Percentiles rank a stretch among this genome's conserved stretches.
These are phyloP conservation scores for Hyles euphorbiae DNA, from an alignment of 1,140 invertebrate genomes.

Conservation along the genomic window DNA sequence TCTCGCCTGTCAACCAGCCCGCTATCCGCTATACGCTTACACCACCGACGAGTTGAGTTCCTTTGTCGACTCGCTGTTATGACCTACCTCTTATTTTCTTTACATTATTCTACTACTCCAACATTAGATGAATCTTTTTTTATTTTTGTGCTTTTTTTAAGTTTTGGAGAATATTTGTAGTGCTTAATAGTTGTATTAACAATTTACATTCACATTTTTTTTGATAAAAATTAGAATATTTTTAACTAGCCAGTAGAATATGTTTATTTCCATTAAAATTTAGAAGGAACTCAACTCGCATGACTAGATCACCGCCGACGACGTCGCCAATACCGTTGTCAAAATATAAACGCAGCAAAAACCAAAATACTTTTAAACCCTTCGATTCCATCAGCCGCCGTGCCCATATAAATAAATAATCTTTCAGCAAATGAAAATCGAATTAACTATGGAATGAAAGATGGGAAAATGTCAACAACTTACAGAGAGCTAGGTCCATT, in stretches of 20 bases:
- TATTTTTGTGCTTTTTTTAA: no score
- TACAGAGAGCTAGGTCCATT: conserved; percentile 84
- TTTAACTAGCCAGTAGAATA: background rate
- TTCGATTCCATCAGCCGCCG: conserved; percentile 52
- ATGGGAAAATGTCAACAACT: conserved; percentile 52
- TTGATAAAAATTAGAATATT: no score
- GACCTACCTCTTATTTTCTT: background rate
- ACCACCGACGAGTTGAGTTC: conserved; percentile 8
- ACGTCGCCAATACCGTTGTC: conserved; percentile 37
- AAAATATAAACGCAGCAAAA: conserved; percentile 28
- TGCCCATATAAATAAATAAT: conserved; percentile 71
- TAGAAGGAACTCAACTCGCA: conserved; percentile 24
- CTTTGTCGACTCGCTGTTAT: conserved; percentile 1
- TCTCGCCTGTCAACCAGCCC: conserved; percentile 77
- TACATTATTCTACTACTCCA: no score
- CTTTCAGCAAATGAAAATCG: conserved; percentile 67
- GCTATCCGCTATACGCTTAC: conserved; percentile 11
- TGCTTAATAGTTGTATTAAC: no score
- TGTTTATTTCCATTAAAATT: background rate
- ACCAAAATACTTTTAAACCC: conserved; percentile 36
- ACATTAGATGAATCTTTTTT: no score
- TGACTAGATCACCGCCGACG: conserved; percentile 29
- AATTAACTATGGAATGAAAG: conserved; percentile 49
- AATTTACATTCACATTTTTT: no score
- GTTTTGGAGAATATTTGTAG: no score